Evolutionary conservation across 2,797 vertebrate species (phyloP).

Genomic region (Sebastes hubbsi): DNA sequence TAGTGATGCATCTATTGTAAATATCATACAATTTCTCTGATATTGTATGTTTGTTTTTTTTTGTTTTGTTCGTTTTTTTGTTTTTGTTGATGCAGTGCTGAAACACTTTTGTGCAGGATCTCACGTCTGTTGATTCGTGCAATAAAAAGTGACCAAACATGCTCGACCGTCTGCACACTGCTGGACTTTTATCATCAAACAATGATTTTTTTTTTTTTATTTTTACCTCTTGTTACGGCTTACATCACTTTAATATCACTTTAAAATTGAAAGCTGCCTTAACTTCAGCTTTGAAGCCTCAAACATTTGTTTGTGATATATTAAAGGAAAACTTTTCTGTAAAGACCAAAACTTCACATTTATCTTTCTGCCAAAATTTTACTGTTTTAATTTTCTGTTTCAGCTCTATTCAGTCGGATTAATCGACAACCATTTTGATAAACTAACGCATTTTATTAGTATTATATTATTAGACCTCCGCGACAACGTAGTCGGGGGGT

Average conservation of each 20-base stretch:
- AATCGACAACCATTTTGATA: no score
- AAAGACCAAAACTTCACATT: no score
- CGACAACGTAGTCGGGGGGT: no score
- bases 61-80: neutral
- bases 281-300: neutral
- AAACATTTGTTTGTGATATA: neutral
- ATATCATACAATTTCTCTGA: slow-evolving; percentile 66
- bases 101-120: slow-evolving; percentile 75
- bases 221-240: neutral
- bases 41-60: slow-evolving; percentile 36
- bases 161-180: neutral
- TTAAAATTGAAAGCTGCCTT: neutral
- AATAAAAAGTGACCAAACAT: slow-evolving; percentile 75
- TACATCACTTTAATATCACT: neutral
- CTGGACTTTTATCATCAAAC: neutral
- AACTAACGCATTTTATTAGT: no score
- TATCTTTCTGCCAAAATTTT: no score
- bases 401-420: no score
- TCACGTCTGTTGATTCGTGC: slow-evolving; percentile 69
- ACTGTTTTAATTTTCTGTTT: no score
- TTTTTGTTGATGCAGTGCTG: slow-evolving; percentile 63
- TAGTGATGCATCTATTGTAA: slow-evolving; percentile 82
- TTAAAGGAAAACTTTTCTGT: neutral
- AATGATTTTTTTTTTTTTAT: neutral
- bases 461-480: no score